Evolutionary conservation across 2,797 vertebrate genomes (phyloP).

Genomic region (Oreochromis mossambicus): DNA sequence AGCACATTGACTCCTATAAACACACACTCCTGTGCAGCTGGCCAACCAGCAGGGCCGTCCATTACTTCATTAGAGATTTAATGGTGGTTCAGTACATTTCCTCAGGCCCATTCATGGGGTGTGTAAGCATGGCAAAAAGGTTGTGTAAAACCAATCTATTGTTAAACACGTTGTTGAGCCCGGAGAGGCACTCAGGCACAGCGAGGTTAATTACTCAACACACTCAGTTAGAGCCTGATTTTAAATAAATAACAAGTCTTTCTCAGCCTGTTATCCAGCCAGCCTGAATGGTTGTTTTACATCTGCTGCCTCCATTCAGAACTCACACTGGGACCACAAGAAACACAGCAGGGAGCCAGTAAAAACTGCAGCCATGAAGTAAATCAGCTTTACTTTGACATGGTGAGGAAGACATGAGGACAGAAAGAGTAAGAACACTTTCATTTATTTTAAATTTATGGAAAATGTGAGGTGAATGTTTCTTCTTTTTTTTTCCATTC

Average conservation of each 20-base stretch:
- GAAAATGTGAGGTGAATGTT: constrained; percentile 26
- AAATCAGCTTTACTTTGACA: constrained; percentile 35
- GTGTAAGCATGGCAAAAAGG: constrained; percentile 5
- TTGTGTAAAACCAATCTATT: constrained; percentile 32
- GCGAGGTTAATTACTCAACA: constrained; percentile 49
- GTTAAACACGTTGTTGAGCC: constrained; percentile 35
- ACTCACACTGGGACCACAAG: constrained; percentile 37
- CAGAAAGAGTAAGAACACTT: background rate
- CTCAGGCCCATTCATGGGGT: constrained; percentile 21
- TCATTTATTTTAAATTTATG: constrained; percentile 32
- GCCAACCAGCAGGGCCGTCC: constrained; percentile 4
- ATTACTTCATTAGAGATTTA: constrained; percentile 53
- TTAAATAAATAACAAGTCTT: constrained; percentile 52
- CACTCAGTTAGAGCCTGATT: constrained; percentile 34
- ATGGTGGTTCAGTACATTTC: constrained; percentile 32
- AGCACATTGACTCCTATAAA: constrained; percentile 22
- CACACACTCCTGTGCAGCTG: background rate
- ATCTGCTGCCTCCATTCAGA: constrained; percentile 50
- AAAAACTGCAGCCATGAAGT: constrained; percentile 41
- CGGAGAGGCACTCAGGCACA: constrained; percentile 27
- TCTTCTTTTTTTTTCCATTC: background rate
- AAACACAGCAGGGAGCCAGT: constrained; percentile 30
- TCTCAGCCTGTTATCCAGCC: constrained; percentile 19
- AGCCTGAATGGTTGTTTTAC: constrained; percentile 35
- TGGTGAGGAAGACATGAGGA: constrained; percentile 6